Conservation (phyloP, 2,888 invertebrate genomes). For the Eutolmus rufibarbis region DNA sequence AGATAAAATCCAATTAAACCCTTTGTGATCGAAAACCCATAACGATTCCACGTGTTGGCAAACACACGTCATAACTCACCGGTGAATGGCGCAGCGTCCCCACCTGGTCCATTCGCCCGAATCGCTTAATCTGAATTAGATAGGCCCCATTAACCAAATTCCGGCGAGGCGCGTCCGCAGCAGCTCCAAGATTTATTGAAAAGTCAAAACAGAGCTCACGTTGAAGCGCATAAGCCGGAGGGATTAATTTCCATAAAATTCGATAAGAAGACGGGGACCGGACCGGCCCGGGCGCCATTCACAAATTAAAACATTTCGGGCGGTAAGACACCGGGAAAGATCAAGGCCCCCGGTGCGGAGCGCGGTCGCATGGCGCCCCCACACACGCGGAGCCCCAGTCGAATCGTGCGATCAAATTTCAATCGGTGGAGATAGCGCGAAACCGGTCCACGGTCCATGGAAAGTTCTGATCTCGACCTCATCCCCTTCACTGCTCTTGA, state of each 20-base stretch:
- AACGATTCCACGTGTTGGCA: background rate
- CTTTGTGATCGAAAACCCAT: background rate
- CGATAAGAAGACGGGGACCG: background rate
- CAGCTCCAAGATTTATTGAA: background rate
- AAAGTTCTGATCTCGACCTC: background rate
- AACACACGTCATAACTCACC: background rate
- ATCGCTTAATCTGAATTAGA: background rate
- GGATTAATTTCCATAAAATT: background rate
- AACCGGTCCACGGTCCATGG: background rate
- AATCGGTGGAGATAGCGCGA: background rate
- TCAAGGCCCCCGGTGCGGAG: background rate
- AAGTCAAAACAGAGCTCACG: background rate
- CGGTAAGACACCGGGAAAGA: background rate
- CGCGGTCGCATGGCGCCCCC: background rate
- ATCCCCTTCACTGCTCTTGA: background rate
- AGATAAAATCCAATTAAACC: background rate
- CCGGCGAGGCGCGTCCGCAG: background rate
- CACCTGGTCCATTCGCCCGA: background rate
- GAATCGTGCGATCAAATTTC: background rate
- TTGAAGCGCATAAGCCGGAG: background rate
- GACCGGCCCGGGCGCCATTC: background rate
- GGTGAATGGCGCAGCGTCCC: background rate
- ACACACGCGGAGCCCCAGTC: background rate
- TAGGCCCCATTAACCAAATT: background rate
- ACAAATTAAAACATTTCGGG: background rate